These are phyloP conservation scores for Lepidothrix coronata DNA, from an alignment of 2,113 vertebrate genomes.

Conservation along the genomic window DNA sequence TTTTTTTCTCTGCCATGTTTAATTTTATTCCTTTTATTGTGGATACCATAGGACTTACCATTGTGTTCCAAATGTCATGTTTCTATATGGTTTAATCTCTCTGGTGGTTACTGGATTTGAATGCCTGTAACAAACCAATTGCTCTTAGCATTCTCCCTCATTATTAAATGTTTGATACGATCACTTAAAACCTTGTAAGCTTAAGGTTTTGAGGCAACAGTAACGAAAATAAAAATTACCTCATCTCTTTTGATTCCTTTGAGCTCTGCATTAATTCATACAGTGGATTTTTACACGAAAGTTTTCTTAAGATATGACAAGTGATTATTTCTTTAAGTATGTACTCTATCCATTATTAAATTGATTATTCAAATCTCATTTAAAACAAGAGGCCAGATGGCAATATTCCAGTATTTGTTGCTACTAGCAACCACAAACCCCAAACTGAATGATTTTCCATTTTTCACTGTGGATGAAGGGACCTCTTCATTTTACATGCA, in stretches of 20 bases:
- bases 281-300: slow-evolving; percentile 30
- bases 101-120: not conserved
- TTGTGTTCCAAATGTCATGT: not conserved
- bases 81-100: not conserved
- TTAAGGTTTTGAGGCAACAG: slow-evolving; percentile 34
- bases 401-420: slow-evolving; percentile 83
- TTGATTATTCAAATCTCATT: slow-evolving; percentile 83
- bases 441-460: slow-evolving; percentile 72
- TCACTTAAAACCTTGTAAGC: not conserved
- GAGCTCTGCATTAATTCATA: slow-evolving; percentile 20
- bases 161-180: slow-evolving; percentile 28
- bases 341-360: slow-evolving; percentile 77
- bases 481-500: slow-evolving; percentile 25
- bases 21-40: not conserved
- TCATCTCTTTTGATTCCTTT: not conserved
- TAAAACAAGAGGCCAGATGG: slow-evolving; percentile 79
- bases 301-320: slow-evolving; percentile 65
- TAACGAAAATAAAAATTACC: slow-evolving; percentile 37
- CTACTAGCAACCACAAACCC: slow-evolving; percentile 77
- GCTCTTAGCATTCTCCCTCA: not conserved
- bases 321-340: slow-evolving; percentile 77
- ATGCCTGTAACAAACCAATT: slow-evolving; percentile 10
- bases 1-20: not conserved
- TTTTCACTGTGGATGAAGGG: slow-evolving; percentile 43
- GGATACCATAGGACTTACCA: not conserved